phyloP scores from a whole-genome alignment of 2,888 invertebrate species.

The Liposcelis brunnea region DNA sequence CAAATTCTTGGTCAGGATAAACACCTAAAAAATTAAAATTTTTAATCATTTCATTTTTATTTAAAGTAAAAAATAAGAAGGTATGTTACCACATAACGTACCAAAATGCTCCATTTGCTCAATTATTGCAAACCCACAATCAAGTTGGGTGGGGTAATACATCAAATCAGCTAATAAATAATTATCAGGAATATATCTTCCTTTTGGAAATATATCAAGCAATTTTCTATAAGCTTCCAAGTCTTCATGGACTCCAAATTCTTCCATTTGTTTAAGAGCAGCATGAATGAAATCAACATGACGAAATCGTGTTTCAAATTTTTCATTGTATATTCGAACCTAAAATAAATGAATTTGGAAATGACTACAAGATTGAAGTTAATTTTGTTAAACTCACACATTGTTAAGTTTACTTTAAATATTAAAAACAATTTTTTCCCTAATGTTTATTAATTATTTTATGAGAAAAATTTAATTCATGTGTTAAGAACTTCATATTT shows the following conservation, averaged over 20 bases:
- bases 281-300: slow-evolving; percentile 91
- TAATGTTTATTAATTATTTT: too few relatives aligned
- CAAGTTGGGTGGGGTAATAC: slow-evolving; percentile 93
- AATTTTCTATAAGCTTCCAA: slow-evolving; percentile 71
- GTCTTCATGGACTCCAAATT: slow-evolving; percentile 77
- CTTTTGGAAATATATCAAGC: slow-evolving; percentile 74
- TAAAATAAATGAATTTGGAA: slow-evolving; percentile 19
- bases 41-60: slow-evolving; percentile 14
- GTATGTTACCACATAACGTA: slow-evolving; percentile 23
- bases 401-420: too few relatives aligned
- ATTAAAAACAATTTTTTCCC: too few relatives aligned
- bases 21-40: slow-evolving; percentile 43
- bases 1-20: slow-evolving; percentile 79
- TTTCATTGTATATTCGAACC: slow-evolving; percentile 52
- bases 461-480: too few relatives aligned
- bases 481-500: too few relatives aligned
- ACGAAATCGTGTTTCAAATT: slow-evolving; percentile 54
- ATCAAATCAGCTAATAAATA: slow-evolving; percentile 74
- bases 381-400: too few relatives aligned
- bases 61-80: neutral
- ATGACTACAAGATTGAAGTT: too few relatives aligned
- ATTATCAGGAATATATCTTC: slow-evolving; percentile 67
- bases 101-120: slow-evolving; percentile 91
- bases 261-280: slow-evolving; percentile 73
- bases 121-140: slow-evolving; percentile 75